phyloP scores from a whole-genome alignment of 2,888 invertebrate species.

The Pyrochroa serraticornis region DNA sequence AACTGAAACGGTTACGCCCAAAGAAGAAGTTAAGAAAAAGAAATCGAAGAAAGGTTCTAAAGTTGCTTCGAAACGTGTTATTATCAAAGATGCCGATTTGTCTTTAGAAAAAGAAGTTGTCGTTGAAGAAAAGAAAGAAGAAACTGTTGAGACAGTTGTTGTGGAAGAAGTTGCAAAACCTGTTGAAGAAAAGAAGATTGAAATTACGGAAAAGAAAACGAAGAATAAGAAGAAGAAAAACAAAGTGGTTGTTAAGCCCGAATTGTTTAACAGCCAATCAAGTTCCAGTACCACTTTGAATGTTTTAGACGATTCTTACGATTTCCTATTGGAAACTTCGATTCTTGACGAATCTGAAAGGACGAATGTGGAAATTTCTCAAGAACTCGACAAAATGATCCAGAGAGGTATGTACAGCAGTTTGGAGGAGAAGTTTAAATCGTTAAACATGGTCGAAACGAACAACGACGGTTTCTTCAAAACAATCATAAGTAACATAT shows the following conservation, averaged over 20 bases:
- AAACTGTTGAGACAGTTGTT: slow-evolving; percentile 12
- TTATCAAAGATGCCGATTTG: slow-evolving; percentile 51
- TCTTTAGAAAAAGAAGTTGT: slow-evolving; percentile 16
- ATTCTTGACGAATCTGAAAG: slow-evolving; percentile 27
- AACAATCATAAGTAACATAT: slow-evolving; percentile 41
- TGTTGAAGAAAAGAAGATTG: slow-evolving; percentile 12
- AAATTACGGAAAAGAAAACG: slow-evolving; percentile 34
- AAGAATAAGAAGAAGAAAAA: slow-evolving; percentile 45
- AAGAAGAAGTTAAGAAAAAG: slow-evolving; percentile 32
- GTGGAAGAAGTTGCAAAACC: slow-evolving; percentile 19
- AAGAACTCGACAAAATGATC: slow-evolving; percentile 56
- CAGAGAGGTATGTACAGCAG: slow-evolving; percentile 55
- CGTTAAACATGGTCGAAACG: slow-evolving; percentile 44
- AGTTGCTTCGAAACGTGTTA: slow-evolving; percentile 43
- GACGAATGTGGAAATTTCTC: slow-evolving; percentile 43
- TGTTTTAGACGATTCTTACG: slow-evolving; percentile 46
- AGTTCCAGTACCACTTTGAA: slow-evolving; percentile 40
- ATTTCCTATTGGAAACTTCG: slow-evolving; percentile 46
- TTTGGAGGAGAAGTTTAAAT: slow-evolving; percentile 54
- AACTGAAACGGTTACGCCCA: slow-evolving; percentile 19
- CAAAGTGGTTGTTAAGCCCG: neutral
- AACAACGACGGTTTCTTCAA: slow-evolving; percentile 52
- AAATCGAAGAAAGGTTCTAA: slow-evolving; percentile 38
- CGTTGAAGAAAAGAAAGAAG: slow-evolving; percentile 33
- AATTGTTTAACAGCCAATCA: slow-evolving; percentile 29